Evolutionary conservation across 2,113 vertebrate genomes (phyloP).

Genomic region (Marmota monax): DNA sequence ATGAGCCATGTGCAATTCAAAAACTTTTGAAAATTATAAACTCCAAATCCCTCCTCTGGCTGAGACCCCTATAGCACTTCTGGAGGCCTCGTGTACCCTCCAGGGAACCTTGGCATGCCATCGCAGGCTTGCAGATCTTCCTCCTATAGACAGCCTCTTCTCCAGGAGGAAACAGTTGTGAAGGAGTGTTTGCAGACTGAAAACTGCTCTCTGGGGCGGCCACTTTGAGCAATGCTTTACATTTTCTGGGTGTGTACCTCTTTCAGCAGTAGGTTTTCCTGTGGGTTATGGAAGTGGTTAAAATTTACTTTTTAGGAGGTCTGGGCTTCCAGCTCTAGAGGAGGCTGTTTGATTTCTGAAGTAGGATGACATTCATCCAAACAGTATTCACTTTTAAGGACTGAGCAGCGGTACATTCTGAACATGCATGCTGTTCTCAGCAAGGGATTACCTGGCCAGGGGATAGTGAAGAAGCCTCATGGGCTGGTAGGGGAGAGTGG

Average conservation of each 20-base stretch:
- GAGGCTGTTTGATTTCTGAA: constrained; percentile 48
- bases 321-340: background rate
- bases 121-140: background rate
- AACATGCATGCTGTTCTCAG: constrained; percentile 17
- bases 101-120: background rate
- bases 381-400: background rate
- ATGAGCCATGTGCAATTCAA: background rate
- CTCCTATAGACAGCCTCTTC: background rate
- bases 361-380: background rate
- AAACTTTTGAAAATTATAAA: background rate
- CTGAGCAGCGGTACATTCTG: background rate
- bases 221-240: background rate
- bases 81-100: rapidly evolving
- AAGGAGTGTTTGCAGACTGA: background rate
- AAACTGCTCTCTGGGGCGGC: background rate
- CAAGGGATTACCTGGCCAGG: background rate
- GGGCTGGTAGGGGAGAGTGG: background rate
- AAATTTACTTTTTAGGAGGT: constrained; percentile 18
- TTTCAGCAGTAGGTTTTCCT: constrained; percentile 11
- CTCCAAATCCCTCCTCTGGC: background rate
- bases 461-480: background rate
- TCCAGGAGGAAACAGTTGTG: background rate
- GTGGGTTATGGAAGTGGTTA: background rate
- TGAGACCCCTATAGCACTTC: rapidly evolving
- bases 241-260: background rate